phyloP scores from a whole-genome alignment of 2,113 vertebrate species.

The Gasterosteus aculeatus region DNA sequence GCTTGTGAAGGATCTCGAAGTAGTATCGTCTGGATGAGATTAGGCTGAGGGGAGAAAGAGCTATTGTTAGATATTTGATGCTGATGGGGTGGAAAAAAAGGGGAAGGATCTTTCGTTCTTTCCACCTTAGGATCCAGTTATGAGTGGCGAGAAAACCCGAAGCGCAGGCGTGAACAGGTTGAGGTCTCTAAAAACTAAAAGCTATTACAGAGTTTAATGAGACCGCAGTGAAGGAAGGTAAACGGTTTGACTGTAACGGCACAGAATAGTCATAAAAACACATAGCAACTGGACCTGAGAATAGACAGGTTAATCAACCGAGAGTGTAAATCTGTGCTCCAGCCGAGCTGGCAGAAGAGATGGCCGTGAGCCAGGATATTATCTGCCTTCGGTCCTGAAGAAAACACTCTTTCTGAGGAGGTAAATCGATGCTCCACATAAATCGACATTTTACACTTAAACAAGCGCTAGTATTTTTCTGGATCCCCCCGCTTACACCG shows the following conservation, averaged over 20 bases:
- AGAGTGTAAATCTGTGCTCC: slow-evolving; percentile 14
- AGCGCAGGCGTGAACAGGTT: neutral
- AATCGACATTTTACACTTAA: slow-evolving; percentile 51
- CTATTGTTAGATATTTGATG: slow-evolving; percentile 26
- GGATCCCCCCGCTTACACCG: slow-evolving; percentile 4
- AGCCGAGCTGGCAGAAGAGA: slow-evolving; percentile 13
- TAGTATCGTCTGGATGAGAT: slow-evolving; percentile 94
- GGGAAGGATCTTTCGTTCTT: neutral
- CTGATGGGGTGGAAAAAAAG: neutral
- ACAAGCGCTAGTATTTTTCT: slow-evolving; percentile 36
- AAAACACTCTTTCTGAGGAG: slow-evolving; percentile 43
- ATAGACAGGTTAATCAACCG: slow-evolving; percentile 35
- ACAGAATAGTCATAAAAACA: slow-evolving; percentile 17
- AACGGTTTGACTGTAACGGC: slow-evolving; percentile 7
- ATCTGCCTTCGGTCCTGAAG: slow-evolving; percentile 42
- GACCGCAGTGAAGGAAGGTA: neutral
- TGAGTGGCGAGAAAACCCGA: neutral
- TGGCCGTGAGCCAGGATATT: slow-evolving; percentile 23
- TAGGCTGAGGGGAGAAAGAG: slow-evolving; percentile 80
- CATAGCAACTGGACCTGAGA: neutral
- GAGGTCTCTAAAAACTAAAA: neutral
- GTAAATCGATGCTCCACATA: slow-evolving; percentile 56
- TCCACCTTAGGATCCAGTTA: neutral
- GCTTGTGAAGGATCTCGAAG: slow-evolving; percentile 98
- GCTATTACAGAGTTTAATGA: neutral